A percentile compares a stretch with the other conserved stretches of the same genome.
These are phyloP conservation scores for Diachasmimorpha longicaudata DNA, from an alignment of 1,140 invertebrate genomes.

Conservation along the genomic window DNA sequence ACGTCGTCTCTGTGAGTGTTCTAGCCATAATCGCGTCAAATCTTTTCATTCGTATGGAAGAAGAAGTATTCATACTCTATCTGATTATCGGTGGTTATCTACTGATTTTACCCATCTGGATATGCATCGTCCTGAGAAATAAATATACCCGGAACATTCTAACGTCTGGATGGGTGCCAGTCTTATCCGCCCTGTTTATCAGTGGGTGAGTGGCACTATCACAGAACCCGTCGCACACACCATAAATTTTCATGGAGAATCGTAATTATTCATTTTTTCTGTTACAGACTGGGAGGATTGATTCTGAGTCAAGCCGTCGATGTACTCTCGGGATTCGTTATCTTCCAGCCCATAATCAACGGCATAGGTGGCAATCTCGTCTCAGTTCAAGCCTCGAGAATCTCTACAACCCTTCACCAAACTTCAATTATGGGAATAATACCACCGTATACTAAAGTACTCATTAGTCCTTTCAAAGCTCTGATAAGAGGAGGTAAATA, in stretches of 20 bases:
- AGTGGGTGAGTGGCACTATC: constrained; percentile 71
- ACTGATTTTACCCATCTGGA: constrained; percentile 79
- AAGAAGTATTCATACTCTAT: constrained; percentile 69
- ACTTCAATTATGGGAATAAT: constrained; percentile 78
- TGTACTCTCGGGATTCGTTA: constrained; percentile 78
- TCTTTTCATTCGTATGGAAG: constrained; percentile 71
- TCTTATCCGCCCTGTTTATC: constrained; percentile 84
- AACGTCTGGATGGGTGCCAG: constrained; percentile 84
- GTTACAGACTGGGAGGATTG: constrained; percentile 76
- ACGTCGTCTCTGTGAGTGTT: constrained; percentile 86
- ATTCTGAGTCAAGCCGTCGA: constrained; percentile 80
- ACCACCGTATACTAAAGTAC: constrained; percentile 75
- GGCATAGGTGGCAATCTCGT: constrained; percentile 97
- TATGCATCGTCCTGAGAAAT: constrained; percentile 77
- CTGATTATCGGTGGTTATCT: constrained; percentile 71
- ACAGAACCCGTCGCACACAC: background rate
- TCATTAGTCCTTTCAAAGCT: constrained; percentile 80
- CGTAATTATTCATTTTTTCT: constrained; percentile 25
- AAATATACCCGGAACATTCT: constrained; percentile 81
- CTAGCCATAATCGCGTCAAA: constrained; percentile 78
- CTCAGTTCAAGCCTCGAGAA: constrained; percentile 93
- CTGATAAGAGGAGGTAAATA: constrained; percentile 78
- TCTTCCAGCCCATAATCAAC: constrained; percentile 92
- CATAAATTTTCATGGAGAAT: constrained; percentile 61
- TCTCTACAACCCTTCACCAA: constrained; percentile 91